These are phyloP conservation scores for Marmota flaviventris DNA, from an alignment of 2,113 vertebrate genomes.

Conservation along the genomic window DNA sequence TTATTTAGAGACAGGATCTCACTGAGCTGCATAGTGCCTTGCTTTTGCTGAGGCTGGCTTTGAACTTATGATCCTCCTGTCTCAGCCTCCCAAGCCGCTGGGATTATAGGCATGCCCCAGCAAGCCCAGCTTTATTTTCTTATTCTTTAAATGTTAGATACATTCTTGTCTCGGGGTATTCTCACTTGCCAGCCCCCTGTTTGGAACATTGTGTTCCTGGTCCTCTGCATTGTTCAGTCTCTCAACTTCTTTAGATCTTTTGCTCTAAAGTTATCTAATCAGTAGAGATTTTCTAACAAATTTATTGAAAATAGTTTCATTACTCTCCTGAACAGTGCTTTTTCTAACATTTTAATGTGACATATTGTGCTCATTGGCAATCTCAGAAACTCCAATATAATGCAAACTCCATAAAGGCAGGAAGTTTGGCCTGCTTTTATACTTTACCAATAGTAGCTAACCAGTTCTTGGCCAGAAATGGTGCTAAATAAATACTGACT, in stretches of 20 bases:
- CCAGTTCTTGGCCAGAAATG: background rate
- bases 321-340: background rate
- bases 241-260: background rate
- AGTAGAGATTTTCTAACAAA: background rate
- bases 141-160: background rate
- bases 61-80: no score
- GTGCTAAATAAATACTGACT: background rate
- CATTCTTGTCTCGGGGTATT: background rate
- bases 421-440: background rate
- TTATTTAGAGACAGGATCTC: no score
- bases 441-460: background rate
- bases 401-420: background rate
- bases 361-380: background rate
- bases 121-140: background rate
- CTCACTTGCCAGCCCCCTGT: background rate
- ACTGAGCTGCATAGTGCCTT: no score
- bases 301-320: slow-evolving; percentile 27
- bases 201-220: background rate
- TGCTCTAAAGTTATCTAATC: background rate
- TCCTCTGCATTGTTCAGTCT: background rate
- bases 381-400: background rate
- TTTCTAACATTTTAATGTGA: background rate
- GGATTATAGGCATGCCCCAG: no score
- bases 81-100: no score
- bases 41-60: no score